phyloP scores from a whole-genome alignment of 2,113 vertebrate species.

The Gobio gobio region DNA sequence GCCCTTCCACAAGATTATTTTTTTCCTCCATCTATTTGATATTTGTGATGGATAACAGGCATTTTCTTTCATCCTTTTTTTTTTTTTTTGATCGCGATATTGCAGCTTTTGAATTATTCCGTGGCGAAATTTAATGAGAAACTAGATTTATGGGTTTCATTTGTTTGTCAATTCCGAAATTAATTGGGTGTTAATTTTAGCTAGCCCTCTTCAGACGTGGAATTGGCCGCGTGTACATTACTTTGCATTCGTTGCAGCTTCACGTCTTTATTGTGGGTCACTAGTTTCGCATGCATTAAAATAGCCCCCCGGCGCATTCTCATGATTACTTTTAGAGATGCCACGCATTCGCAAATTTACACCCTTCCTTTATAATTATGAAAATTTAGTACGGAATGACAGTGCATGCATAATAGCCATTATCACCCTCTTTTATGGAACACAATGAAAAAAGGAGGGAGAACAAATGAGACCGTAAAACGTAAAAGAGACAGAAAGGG shows the following conservation, averaged over 20 bases:
- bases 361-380: conserved; percentile 95
- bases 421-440: conserved; percentile 59
- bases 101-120: conserved; percentile 97
- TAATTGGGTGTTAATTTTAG: conserved; percentile 99
- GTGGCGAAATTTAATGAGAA: conserved; percentile 96
- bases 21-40: conserved; percentile 93
- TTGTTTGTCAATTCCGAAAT: conserved; percentile 99
- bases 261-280: conserved; percentile 95
- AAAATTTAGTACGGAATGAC: conserved; percentile 85
- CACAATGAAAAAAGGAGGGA: conserved; percentile 29
- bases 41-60: conserved; percentile 99
- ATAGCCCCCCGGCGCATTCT: conserved; percentile 87
- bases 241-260: conserved; percentile 94
- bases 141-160: conserved; percentile 99
- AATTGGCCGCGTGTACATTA: conserved; percentile 85
- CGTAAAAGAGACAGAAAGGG: conserved; percentile 43
- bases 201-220: conserved; percentile 93
- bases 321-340: conserved; percentile 97
- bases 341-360: conserved; percentile 91
- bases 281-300: conserved; percentile 98
- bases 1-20: conserved; percentile 80
- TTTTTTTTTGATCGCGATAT: conserved; percentile 84
- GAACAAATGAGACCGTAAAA: conserved; percentile 35
- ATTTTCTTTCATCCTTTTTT: conserved; percentile 74
- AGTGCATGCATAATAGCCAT: conserved; percentile 82